Evolutionary conservation across 2,888 invertebrate species (phyloP).

Genomic region (Quadriops clusia): DNA sequence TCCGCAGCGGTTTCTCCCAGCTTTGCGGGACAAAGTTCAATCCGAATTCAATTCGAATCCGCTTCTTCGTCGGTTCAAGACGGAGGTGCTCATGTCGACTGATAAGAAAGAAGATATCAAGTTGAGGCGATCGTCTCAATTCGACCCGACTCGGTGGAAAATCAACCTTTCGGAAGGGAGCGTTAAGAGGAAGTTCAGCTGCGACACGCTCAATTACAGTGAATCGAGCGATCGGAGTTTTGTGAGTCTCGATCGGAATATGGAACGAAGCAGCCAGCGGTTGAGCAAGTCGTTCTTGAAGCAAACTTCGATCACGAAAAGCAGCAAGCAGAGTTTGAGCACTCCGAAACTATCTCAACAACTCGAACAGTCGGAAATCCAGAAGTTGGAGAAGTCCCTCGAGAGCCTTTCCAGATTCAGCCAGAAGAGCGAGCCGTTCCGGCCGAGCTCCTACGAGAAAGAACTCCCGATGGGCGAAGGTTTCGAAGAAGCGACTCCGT

Average conservation of each 20-base stretch:
- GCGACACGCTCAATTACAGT: slow-evolving; percentile 19
- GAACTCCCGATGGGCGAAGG: slow-evolving; percentile 26
- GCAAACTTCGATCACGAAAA: slow-evolving; percentile 11
- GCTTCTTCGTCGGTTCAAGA: slow-evolving; percentile 33
- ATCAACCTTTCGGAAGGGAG: slow-evolving; percentile 28
- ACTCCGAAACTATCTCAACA: slow-evolving; percentile 2
- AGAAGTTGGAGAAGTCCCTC: slow-evolving; percentile 27
- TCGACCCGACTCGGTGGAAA: slow-evolving; percentile 29
- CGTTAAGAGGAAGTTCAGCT: slow-evolving; percentile 29
- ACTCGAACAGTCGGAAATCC: slow-evolving; percentile 13
- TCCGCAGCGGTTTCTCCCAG: slow-evolving; percentile 51
- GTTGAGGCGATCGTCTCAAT: slow-evolving; percentile 17
- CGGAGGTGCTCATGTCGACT: slow-evolving; percentile 32
- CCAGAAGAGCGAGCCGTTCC: slow-evolving; percentile 12
- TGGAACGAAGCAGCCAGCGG: slow-evolving; percentile 7
- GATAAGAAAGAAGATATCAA: slow-evolving; percentile 28
- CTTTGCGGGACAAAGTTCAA: slow-evolving; percentile 50
- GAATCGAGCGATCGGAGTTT: slow-evolving; percentile 10
- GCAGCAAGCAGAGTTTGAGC: slow-evolving; percentile 8
- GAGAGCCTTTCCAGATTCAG: slow-evolving; percentile 23
- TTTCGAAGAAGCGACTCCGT: slow-evolving; percentile 23
- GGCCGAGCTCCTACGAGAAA: slow-evolving; percentile 15
- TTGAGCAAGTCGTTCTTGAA: slow-evolving; percentile 13
- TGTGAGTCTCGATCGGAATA: slow-evolving; percentile 8
- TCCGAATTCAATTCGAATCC: slow-evolving; percentile 49